A percentile compares a stretch with the other conserved stretches of the same genome.
phyloP scores from a whole-genome alignment of 2,888 invertebrate species.

The Mactromeris polynyma region DNA sequence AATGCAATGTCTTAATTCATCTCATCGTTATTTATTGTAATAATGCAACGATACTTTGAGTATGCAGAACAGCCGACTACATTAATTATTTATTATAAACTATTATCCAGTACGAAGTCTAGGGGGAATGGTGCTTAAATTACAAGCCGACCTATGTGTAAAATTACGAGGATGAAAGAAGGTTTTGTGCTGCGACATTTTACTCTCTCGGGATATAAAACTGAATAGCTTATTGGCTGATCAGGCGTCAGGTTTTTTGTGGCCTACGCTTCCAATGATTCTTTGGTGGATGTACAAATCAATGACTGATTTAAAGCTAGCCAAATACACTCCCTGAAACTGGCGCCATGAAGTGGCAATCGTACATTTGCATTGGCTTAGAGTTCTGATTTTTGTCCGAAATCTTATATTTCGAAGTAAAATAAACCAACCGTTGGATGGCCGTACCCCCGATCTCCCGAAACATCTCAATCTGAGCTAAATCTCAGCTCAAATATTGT shows the following conservation, averaged over 20 bases:
- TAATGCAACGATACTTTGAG: not conserved
- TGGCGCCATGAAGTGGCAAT: too few relatives aligned
- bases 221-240: not conserved
- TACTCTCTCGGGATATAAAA: not conserved
- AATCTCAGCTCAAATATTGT: too few relatives aligned
- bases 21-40: not conserved
- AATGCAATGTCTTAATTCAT: not conserved
- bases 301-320: too few relatives aligned
- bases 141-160: not conserved
- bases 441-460: too few relatives aligned
- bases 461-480: too few relatives aligned
- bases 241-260: not conserved
- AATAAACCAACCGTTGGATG: too few relatives aligned
- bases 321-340: too few relatives aligned
- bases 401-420: too few relatives aligned
- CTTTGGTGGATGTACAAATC: too few relatives aligned
- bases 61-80: not conserved
- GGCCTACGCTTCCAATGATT: too few relatives aligned
- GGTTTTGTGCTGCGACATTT: not conserved
- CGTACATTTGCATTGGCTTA: too few relatives aligned
- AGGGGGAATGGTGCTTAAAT: not conserved
- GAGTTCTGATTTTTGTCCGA: too few relatives aligned
- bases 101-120: not conserved
- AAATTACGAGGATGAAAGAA: not conserved
- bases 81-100: slow-evolving; percentile 6